These are phyloP conservation scores for Tyto alba DNA, from an alignment of 2,113 vertebrate species.

Conservation along the genomic window DNA sequence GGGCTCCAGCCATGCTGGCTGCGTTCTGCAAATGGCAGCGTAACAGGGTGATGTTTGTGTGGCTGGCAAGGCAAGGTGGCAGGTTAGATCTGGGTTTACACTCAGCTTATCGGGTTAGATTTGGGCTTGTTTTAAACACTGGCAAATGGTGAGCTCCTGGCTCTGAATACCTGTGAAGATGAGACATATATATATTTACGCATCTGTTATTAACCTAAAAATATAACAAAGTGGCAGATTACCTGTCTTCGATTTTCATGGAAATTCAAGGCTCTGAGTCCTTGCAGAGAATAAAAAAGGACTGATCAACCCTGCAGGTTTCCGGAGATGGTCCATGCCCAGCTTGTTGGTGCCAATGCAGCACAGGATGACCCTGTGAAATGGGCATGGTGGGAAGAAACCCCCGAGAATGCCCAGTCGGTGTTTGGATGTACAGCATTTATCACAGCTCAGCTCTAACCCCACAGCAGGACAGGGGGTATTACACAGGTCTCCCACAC, in stretches of 20 bases:
- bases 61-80: not conserved
- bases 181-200: conserved; percentile 15
- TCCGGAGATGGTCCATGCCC: not conserved
- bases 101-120: not conserved
- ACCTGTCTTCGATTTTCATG: not conserved
- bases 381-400: not conserved
- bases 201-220: conserved; percentile 59
- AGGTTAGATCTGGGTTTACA: not conserved
- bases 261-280: not conserved
- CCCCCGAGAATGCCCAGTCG: not conserved
- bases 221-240: conserved; percentile 23
- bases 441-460: not conserved
- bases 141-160: conserved; percentile 29
- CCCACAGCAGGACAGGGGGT: not conserved
- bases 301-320: not conserved
- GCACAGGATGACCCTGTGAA: not conserved
- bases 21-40: not conserved
- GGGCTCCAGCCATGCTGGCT: not conserved
- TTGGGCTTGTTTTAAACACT: conserved; percentile 26
- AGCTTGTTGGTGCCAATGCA: not conserved
- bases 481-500: not conserved
- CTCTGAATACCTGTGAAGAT: not conserved
- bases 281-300: not conserved
- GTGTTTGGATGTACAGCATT: not conserved
- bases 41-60: not conserved